Evolutionary conservation across 2,888 invertebrate species (phyloP).

Genomic region (Ochropacha duplaris): DNA sequence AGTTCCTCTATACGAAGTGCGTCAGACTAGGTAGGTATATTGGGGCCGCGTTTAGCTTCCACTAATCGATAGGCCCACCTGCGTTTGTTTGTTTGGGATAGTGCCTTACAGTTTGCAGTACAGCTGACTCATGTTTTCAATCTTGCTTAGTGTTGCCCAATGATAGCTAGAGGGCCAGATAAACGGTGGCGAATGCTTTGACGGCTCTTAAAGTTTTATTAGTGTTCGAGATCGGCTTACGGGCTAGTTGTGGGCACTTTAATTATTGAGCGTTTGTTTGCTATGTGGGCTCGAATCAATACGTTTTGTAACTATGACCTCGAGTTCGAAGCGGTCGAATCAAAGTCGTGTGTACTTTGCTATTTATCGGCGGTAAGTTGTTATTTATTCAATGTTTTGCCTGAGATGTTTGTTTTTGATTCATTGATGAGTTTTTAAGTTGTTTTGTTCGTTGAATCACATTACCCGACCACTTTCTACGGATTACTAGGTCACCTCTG

Average conservation of each 20-base stretch:
- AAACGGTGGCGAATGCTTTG: constrained; percentile 9
- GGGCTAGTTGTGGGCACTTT: constrained; percentile 8
- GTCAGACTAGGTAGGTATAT: constrained; percentile 13
- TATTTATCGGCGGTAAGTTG: background rate
- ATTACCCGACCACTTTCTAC: too few species aligned
- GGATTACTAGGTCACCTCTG: too few species aligned
- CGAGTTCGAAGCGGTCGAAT: background rate
- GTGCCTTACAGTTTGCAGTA: constrained; percentile 22
- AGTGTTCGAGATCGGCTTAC: constrained; percentile 32
- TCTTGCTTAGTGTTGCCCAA: constrained; percentile 28
- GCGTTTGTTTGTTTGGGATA: constrained; percentile 44
- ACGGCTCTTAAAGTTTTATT: constrained; percentile 43
- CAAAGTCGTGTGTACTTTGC: background rate
- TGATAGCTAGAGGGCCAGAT: constrained; percentile 17
- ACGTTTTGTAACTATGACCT: constrained; percentile 2
- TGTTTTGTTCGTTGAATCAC: too few species aligned
- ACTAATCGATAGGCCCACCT: constrained; percentile 37
- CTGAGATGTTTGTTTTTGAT: background rate
- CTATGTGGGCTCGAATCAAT: constrained; percentile 4
- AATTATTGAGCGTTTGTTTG: constrained; percentile 11
- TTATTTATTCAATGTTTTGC: background rate
- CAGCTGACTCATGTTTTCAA: constrained; percentile 51
- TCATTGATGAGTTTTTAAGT: background rate
- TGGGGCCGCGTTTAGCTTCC: constrained; percentile 17
- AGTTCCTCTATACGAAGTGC: constrained; percentile 20